Base-by-base conservation (phyloP, 2,113 vertebrate species). In the Balaeniceps rex region DNA sequence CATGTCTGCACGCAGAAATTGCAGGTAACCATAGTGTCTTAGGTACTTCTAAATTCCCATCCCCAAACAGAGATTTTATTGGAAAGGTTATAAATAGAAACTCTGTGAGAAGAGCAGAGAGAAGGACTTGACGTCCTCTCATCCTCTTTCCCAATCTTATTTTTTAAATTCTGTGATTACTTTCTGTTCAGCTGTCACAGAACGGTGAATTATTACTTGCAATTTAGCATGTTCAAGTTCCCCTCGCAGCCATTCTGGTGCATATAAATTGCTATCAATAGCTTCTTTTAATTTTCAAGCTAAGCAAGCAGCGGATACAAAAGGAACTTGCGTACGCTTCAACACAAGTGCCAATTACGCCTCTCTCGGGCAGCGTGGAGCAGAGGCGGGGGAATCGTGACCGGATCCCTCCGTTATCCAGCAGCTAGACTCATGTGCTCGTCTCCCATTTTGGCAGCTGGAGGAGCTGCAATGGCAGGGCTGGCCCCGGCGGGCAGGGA, bases 221-320 rank as follows among this genome's bases (percentile, higher is more conserved):
- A 64, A 64, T 91, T 86, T 36, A 69, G 75, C 34, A 9, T 5
- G 33, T 49, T 65, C 44, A 83, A 4, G 46, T 54, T 91, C 54
- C 36, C 23, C 40, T 86, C 1, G 0, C 60, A 70, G 78, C 71
- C 51, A 15, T 69, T 70, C 85, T 38, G 70, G 42, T 66, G 70
- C 87, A 78, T n/a, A 78, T 25, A 77, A 76, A 83, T 70, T 71
- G 60, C 76, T 44, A 25, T 70, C 85, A 83, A 51, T 51, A 38
- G 55, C 82, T 69, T 49, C 52, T 69, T 91, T 93, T 92, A 22
- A 79, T 80, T 90, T 88, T 69, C 38, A 70, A 88, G 90, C 79
- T 51, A 55, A 83, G 66, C 61, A 52, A 85, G 71, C 2, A 2
- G 54, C 0, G 2, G 58, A 77, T 69, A 77, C 49, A 19, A n/a